Evolutionary conservation across 2,797 vertebrate species (phyloP), one percentile per base, ranked within the genome.

Genomic region (Zalophus californianus): DNA sequence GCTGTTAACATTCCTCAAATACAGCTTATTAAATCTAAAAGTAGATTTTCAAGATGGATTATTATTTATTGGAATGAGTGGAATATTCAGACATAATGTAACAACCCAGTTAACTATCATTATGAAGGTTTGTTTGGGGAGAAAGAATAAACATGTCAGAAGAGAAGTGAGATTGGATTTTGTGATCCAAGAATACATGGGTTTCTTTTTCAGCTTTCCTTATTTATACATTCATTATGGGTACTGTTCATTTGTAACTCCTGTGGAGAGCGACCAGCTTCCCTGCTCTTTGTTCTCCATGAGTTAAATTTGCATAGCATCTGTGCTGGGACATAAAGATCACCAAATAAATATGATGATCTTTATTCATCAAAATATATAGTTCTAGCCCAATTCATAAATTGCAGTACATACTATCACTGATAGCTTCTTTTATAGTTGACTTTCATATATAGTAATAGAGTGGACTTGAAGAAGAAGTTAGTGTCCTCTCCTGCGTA

Each of bases 1-100:
- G 64, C 82, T 96, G 87, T 73, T 91, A 25, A 72, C 80, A 56
- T 86, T 80, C 78, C 41, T 89, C 83, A 86, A 52, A 58, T 94
- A 32, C 38, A 64, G 66, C 29, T 89, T 94, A 83, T 87, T 82
- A 93, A 91, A 80, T 89, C 35, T 91, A 82, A 95, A 94, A 52
- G 35, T 83, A 70, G 41, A 70, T 93, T 94, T 94, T 95, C 44
- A 85, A 78, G 60, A 88, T 80, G 82, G 50, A 52, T 62, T 92
- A 56, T 70, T 96, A 84, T 85, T 93, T 96, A 64, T 89, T 95
- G 83, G 73, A 64, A 58, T 15, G 1, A 77, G 13, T 2, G 56
- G 58, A 84, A 35, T 80, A 50, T 91, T 79, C 58, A 85, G 91
- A 79, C 44, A 14, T 77, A 90, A 68, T 58, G 20, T 44, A 60